A percentile compares a stretch with the other conserved stretches of the same genome.
phyloP scores from a whole-genome alignment of 2,888 invertebrate genomes.

The Hipparchia semele region DNA sequence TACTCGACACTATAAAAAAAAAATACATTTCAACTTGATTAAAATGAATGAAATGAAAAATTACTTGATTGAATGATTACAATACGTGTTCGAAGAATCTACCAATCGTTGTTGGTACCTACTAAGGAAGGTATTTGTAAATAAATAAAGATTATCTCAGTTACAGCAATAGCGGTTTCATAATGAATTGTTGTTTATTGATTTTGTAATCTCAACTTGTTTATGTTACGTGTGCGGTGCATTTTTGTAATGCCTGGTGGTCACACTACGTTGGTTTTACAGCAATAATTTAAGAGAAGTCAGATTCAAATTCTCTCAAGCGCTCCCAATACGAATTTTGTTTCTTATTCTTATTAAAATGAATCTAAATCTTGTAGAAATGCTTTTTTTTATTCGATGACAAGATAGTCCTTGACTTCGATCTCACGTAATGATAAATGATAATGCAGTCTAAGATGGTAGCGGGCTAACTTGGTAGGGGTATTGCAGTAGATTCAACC shows the following conservation, averaged over 20 bases:
- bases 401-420: no score
- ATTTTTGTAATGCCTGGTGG: slow-evolving; percentile 39
- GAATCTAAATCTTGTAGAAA: no score
- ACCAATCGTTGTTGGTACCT: slow-evolving; percentile 30
- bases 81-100: slow-evolving; percentile 31
- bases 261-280: slow-evolving; percentile 13
- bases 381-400: no score
- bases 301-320: no score
- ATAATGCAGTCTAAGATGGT: no score
- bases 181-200: slow-evolving; percentile 49
- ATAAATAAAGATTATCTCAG: slow-evolving; percentile 41
- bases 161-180: slow-evolving; percentile 45
- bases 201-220: slow-evolving; percentile 47
- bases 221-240: slow-evolving; percentile 40
- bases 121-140: slow-evolving; percentile 38
- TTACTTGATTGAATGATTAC: slow-evolving; percentile 3
- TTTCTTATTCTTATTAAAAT: no score
- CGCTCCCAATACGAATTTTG: no score
- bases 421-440: no score
- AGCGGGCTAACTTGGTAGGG: no score
- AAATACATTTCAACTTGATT: background rate
- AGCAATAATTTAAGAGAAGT: background rate
- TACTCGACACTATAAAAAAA: background rate
- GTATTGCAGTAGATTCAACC: no score
- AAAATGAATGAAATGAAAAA: background rate